Percentiles rank a stretch among this genome's conserved stretches.
Evolutionary conservation across 1,140 invertebrate species (phyloP).

Genomic region (Meloidogyne hapla): DNA sequence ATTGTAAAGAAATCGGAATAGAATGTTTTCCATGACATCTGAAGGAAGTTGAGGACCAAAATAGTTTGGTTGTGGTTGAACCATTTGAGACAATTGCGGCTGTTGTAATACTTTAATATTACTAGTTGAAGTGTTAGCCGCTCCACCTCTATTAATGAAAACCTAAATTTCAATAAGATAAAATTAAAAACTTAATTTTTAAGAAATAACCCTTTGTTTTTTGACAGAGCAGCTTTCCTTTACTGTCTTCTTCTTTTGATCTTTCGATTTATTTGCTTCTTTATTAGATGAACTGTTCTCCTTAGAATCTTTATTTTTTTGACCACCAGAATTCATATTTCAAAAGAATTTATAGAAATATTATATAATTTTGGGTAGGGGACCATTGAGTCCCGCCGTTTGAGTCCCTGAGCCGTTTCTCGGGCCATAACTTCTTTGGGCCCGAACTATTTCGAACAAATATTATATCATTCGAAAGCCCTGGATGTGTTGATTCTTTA

Average conservation of each 20-base stretch:
- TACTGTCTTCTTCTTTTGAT: neutral
- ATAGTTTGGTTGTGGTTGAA: neutral
- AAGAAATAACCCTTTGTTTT: neutral
- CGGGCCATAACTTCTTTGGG: too few relatives aligned
- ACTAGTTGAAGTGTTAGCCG: neutral
- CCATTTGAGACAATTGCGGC: neutral
- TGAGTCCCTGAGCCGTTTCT: too few relatives aligned
- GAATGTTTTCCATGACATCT: conserved; percentile 33
- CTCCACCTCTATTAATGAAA: neutral
- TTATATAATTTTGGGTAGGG: too few relatives aligned
- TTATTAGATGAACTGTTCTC: neutral
- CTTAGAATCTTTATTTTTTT: neutral
- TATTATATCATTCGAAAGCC: too few relatives aligned
- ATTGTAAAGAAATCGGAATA: conserved; percentile 41
- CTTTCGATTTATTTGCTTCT: neutral
- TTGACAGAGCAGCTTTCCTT: neutral
- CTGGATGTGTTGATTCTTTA: too few relatives aligned
- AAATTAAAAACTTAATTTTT: neutral
- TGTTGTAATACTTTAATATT: neutral
- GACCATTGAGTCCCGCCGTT: too few relatives aligned
- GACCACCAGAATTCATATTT: neutral
- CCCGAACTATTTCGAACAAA: too few relatives aligned
- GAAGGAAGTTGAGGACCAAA: conserved; percentile 24
- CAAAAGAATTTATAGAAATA: neutral
- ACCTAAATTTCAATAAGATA: neutral